These are phyloP conservation scores for Notarius lentiginosus DNA, from an alignment of 2,113 vertebrate species.

Conservation along the genomic window DNA sequence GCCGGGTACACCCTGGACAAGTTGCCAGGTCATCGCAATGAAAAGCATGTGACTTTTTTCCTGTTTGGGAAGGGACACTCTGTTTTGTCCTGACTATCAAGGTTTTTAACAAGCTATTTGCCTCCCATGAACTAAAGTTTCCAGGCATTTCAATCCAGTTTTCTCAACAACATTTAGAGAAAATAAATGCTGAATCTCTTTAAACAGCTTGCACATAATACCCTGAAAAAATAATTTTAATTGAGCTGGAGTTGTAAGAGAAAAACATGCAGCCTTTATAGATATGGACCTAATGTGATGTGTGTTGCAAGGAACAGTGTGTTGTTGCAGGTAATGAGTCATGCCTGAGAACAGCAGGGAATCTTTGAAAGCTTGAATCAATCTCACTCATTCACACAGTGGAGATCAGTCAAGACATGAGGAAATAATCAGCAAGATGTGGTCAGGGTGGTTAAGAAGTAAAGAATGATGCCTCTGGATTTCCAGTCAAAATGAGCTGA, in stretches of 20 bases:
- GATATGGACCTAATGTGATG: neutral
- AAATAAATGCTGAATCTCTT: neutral
- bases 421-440: neutral
- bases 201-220: neutral
- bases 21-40: no score
- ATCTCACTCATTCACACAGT: constrained; percentile 9
- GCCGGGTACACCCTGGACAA: no score
- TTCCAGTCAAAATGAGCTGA: neutral
- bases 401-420: neutral
- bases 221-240: neutral
- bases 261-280: neutral
- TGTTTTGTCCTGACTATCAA: neutral
- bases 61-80: neutral
- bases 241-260: neutral
- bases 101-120: no score
- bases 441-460: neutral
- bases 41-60: neutral
- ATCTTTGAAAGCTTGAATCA: constrained; percentile 24
- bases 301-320: neutral
- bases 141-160: neutral
- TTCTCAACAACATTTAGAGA: neutral
- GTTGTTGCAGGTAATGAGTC: constrained; percentile 19
- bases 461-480: neutral
- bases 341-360: constrained; percentile 7
- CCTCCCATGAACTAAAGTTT: no score